A percentile compares a stretch with the other conserved stretches of the same genome.
phyloP scores from a whole-genome alignment of 2,888 invertebrate species.

The Schizotus pectinicornis region DNA sequence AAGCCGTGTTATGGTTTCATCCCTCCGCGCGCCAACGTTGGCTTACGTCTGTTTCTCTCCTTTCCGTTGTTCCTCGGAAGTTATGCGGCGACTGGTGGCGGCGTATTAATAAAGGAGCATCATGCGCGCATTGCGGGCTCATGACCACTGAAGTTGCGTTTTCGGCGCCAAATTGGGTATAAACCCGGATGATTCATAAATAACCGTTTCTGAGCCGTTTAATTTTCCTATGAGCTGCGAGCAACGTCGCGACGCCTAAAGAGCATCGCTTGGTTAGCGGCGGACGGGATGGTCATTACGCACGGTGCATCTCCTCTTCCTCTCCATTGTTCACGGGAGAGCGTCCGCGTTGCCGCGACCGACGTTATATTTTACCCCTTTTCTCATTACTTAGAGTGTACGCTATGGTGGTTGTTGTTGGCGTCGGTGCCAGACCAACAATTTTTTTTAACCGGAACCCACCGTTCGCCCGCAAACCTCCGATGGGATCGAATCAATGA shows the following conservation, averaged over 20 bases:
- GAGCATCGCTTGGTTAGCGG: neutral
- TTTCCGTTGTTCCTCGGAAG: no score
- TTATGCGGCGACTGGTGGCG: no score
- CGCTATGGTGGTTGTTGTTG: no score
- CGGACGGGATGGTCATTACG: neutral
- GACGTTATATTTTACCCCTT: neutral
- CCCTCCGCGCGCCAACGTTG: no score
- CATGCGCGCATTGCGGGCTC: constrained; percentile 17
- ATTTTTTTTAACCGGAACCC: no score
- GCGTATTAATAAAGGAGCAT: neutral
- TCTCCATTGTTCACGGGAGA: neutral
- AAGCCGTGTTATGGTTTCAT: no score
- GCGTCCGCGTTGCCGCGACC: no score
- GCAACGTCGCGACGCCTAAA: neutral
- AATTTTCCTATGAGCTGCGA: constrained; percentile 39
- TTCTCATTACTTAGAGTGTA: neutral
- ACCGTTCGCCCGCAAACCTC: no score
- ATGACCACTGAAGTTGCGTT: constrained; percentile 3
- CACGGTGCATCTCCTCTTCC: neutral
- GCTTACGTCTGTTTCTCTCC: no score
- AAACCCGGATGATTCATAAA: constrained; percentile 49
- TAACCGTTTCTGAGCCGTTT: constrained; percentile 46
- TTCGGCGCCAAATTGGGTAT: constrained; percentile 48
- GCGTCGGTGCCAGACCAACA: no score
- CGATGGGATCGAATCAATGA: no score